A percentile compares a stretch with the other conserved stretches of the same genome.
phyloP scores from a whole-genome alignment of 2,113 vertebrate species.

The Psephotus haematonotus region DNA sequence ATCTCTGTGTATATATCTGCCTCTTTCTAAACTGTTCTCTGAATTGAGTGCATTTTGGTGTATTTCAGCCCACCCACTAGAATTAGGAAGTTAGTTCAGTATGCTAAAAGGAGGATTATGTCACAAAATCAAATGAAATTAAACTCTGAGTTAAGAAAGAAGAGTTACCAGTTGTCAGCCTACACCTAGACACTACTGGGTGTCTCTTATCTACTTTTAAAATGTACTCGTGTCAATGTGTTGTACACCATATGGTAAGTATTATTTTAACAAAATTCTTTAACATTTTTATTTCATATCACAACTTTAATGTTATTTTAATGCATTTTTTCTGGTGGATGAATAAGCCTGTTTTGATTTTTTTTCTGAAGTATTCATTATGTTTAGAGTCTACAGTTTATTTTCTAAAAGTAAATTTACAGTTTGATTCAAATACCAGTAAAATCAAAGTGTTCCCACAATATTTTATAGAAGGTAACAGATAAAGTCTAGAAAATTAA shows the following conservation, averaged over 20 bases:
- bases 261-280: constrained; percentile 28
- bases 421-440: not conserved
- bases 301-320: constrained; percentile 16
- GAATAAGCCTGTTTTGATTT: not conserved
- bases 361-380: not conserved
- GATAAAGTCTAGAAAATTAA: not conserved
- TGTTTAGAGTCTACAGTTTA: not conserved
- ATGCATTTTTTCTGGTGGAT: not conserved
- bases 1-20: not conserved
- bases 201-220: constrained; percentile 33
- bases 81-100: not conserved
- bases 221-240: not conserved
- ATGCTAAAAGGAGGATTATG: not conserved
- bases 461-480: not conserved
- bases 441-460: not conserved
- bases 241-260: not conserved
- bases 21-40: not conserved
- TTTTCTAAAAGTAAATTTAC: constrained; percentile 5
- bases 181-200: constrained; percentile 29
- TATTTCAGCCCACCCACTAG: not conserved
- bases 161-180: constrained; percentile 32
- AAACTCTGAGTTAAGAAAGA: constrained; percentile 32
- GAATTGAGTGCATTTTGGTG: not conserved
- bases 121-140: constrained; percentile 16
- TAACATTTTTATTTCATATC: constrained; percentile 15